Conservation (phyloP, 2,888 invertebrate species). For the Gymnoscelis rufifasciata region DNA sequence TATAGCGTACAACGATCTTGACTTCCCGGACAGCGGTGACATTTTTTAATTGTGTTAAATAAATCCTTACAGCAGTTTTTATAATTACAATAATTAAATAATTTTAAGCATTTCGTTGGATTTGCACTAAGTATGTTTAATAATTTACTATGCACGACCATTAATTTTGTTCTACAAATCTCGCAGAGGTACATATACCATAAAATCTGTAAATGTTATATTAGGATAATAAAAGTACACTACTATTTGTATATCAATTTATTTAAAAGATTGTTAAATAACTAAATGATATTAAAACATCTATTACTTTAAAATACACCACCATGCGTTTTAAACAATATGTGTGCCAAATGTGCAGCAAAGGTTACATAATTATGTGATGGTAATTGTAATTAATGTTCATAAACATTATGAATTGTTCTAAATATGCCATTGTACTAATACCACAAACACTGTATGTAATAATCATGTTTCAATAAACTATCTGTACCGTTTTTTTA, state of each 20-base stretch:
- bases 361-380: not conserved
- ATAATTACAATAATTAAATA: slow-evolving; percentile 23
- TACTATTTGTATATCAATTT: not conserved
- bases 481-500: slow-evolving; percentile 35
- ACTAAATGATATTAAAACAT: no score
- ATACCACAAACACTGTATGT: slow-evolving; percentile 12
- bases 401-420: slow-evolving; percentile 2
- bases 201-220: not conserved
- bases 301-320: no score
- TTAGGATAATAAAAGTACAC: slow-evolving; percentile 2
- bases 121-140: no score
- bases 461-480: slow-evolving; percentile 44
- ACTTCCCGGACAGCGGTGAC: slow-evolving; percentile 90
- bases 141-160: slow-evolving; percentile 34
- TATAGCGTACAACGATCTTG: slow-evolving; percentile 94
- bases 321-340: not conserved
- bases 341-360: slow-evolving; percentile 2
- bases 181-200: not conserved
- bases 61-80: slow-evolving; percentile 28
- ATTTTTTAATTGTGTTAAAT: slow-evolving; percentile 77
- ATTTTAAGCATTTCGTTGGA: slow-evolving; percentile 39
- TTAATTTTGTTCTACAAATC: not conserved
- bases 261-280: not conserved
- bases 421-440: slow-evolving; percentile 6
- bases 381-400: no score